Percentiles rank a stretch among this genome's conserved stretches.
phyloP scores from a whole-genome alignment of 2,888 invertebrate genomes.

The Molanna angustata region DNA sequence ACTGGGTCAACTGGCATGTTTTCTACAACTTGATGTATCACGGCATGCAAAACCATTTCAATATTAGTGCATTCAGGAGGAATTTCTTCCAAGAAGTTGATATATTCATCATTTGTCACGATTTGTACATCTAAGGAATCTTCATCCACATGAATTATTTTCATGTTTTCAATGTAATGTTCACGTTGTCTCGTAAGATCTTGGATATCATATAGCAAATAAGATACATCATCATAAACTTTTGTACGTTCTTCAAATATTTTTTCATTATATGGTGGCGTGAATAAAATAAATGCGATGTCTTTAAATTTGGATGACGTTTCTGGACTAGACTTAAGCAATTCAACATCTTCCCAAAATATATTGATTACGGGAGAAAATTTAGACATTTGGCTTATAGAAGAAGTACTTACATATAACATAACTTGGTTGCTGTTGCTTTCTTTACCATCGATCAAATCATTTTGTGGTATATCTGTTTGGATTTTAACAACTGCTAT shows the following conservation, averaged over 20 bases:
- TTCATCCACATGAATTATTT: constrained; percentile 42
- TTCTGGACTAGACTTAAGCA: constrained; percentile 34
- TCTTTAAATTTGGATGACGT: constrained; percentile 42
- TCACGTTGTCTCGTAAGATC: constrained; percentile 51
- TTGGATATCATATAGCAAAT: constrained; percentile 53
- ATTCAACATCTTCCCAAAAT: constrained; percentile 16
- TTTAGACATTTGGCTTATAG: constrained; percentile 6
- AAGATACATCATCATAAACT: constrained; percentile 53
- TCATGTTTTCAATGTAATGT: constrained; percentile 50
- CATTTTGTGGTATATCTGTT: not conserved
- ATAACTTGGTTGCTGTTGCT: not conserved
- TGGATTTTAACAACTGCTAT: constrained; percentile 14
- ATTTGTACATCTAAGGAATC: constrained; percentile 26
- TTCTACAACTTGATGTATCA: constrained; percentile 10
- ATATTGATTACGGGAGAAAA: constrained; percentile 8
- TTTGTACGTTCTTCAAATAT: constrained; percentile 41
- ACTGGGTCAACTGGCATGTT: not conserved
- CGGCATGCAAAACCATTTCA: constrained; percentile 5
- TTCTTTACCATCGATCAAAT: not conserved
- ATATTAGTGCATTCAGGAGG: constrained; percentile 10
- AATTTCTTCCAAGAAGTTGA: constrained; percentile 6
- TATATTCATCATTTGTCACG: constrained; percentile 5
- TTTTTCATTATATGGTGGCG: constrained; percentile 42
- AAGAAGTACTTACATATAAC: too few relatives aligned
- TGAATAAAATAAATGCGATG: constrained; percentile 48